Base-by-base conservation (phyloP, 2,797 vertebrate species). In the Microctenopoma steveboyesi region DNA sequence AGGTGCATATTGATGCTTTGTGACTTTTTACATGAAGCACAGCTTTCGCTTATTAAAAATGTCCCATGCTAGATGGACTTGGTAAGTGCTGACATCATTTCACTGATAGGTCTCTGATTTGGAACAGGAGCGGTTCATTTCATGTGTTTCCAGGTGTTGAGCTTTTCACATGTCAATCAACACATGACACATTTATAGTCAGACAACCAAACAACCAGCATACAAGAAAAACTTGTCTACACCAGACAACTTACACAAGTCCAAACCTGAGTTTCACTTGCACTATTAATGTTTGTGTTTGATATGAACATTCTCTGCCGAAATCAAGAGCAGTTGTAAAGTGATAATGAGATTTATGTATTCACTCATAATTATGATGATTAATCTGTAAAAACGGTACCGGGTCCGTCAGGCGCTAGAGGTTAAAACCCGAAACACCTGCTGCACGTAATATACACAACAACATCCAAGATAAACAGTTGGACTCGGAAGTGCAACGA, bases 401-500 rank as follows among this genome's bases (percentile, higher is more conserved):
- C 22, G 22, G 22, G 22, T 22, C 22, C 22, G 22, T 22, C 22
- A 22, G 22, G 22, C 22, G 22, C 22, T 22, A 22, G 1, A 35
- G 5, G 5, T 33, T 33, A 6, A 1, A 33, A 33, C 5, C 5
- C 5, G 6, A 33, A 37, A 33, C 16, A 4, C 28, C 7, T 18
- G 18, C 51, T 15, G 15, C 15, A 28, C 6, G 10, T 5, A 49
- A 22, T 46, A 40, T 16, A 33, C 22, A 33, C 12, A 22, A 33
- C 5, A 33, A 33, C 30, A 33, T 33, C 30, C 7, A 33, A 33
- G 30, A 7, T 33, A 7, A 33, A 33, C 6, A 5, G 30, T 33
- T 5, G 13, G 40, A 14, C 40, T 67, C 2, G 25, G 58, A 76
- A 43, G 65, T 56, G 35, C 56, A 52, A 39, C 9, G 3, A 47